A percentile compares a stretch with the other conserved stretches of the same genome.
Conservation (phyloP, 2,888 invertebrate genomes). For the Thereva nobilitata region DNA sequence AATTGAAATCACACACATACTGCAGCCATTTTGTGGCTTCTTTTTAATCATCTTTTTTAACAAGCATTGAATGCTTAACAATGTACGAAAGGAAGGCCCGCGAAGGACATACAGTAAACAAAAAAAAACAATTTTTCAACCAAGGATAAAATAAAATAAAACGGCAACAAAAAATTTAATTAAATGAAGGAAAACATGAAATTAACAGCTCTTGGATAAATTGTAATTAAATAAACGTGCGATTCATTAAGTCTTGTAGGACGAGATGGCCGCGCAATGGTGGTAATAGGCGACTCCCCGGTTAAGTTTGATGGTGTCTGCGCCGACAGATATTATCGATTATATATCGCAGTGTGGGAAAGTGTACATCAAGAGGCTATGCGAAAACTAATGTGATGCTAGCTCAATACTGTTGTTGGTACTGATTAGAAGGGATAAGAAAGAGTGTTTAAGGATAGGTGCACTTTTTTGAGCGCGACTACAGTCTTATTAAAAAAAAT, state of each 20-base stretch:
- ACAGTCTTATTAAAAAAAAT: too few relatives aligned
- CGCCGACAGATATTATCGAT: conserved; percentile 30
- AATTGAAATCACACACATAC: conserved; percentile 35
- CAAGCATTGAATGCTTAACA: conserved; percentile 6
- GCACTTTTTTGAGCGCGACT: too few relatives aligned
- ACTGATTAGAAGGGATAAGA: too few relatives aligned
- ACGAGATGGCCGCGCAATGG: conserved; percentile 35
- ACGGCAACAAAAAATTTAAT: conserved; percentile 31
- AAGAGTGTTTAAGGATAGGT: too few relatives aligned
- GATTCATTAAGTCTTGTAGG: conserved; percentile 36
- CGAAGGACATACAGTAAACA: conserved; percentile 10
- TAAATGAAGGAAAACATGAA: conserved; percentile 26
- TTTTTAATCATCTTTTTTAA: conserved; percentile 9
- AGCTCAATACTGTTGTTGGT: too few relatives aligned
- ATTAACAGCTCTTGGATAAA: conserved; percentile 41
- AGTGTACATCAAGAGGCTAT: too few relatives aligned
- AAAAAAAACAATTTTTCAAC: conserved; percentile 2
- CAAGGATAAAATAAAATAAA: conserved; percentile 4
- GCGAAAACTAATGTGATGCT: too few relatives aligned
- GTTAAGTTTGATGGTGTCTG: conserved; percentile 18
- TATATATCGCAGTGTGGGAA: conserved; percentile 20
- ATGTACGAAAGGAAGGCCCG: not conserved
- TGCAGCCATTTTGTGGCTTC: conserved; percentile 33
- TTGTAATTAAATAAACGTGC: conserved; percentile 39
- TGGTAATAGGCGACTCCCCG: conserved; percentile 33